Evolutionary conservation across 2,888 invertebrate species (phyloP), one percentile per base, ranked within the genome.

Genomic region (Lasioglossum oenotherae): DNA sequence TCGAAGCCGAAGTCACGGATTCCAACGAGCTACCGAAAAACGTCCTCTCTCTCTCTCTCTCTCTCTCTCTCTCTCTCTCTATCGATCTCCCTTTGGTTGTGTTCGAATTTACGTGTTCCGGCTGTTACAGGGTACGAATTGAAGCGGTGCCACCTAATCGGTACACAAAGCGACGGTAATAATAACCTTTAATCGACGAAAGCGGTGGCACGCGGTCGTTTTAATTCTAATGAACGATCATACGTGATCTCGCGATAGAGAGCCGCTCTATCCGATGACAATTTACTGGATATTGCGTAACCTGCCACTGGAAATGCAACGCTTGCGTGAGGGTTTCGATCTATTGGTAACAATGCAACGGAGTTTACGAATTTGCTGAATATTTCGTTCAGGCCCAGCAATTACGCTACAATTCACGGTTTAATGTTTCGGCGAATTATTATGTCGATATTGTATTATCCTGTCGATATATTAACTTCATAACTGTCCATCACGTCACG

Each of bases 161-260:
- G 31, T 64, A 64, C 76, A 53, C 64, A 77, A 31, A 67, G 67
- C 67, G 44, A 44, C 41, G 16, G n/a, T 46, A 46, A 77, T 77
- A 67, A 77, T 77, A 78, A 81, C 60, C 73, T 79, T 64, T 67
- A 76, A 85, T 75, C 81, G 75, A 53, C 27, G 41, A 69, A 67
- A 57, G 53, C 35, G 38, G 78, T 19, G 49, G 64, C 72, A 78
- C 44, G 79, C n/a, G 67, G 76, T 82, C 74, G 69, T 71, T 80
- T 80, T 88, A 87, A 87, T 85, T 74, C 78, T 80, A 78, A 84
- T 49, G 73, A n/a, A 78, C 64, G 44, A 41, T 23, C 60, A 76
- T 77, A 71, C 35, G 64, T 69, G 78, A 78, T 75, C 64, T 14
- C 74, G 53, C 23, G 35, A 53, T 38, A 57, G 44, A n/a, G 67